Evolutionary conservation across 2,113 vertebrate species (phyloP), one percentile per base, ranked within the genome.

Genomic region (Egretta garzetta): DNA sequence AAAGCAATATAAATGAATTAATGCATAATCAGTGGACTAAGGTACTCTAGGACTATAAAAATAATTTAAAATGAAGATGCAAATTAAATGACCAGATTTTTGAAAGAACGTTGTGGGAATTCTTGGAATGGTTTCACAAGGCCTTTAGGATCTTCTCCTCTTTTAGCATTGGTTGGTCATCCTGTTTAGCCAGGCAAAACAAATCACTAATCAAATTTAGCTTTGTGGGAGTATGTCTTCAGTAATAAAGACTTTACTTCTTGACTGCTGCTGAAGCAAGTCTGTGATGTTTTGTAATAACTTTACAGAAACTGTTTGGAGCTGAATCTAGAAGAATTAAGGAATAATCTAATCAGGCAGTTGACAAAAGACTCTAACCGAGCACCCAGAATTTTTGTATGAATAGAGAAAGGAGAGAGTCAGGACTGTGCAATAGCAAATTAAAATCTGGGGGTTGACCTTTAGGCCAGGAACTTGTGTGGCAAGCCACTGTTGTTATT

Each of bases 1-100:
- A 87, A 84, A 91, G 77, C 50, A 87, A 63, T 84, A 71, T 22
- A 89, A 96, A 89, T 62, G 27, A 91, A 74, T 80, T 93, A 88
- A 70, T 60, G 47, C 37, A 39, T 77, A 49, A 74, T 74, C 56
- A 67, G 43, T 26, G 12, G 28, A 68, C 41, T 67, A 67, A 87
- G 37, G n/a, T 32, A 70, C 27, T 50, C 37, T 79, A 67, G 32
- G 47, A 47, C 10, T 90, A 68, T 68, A 67, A 91, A 95, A 81
- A 45, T 60, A 4, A n/a, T 43, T 85, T 84, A 32, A 91, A 86
- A 58, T 50, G 27, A 93, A 81, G 37, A 86, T 47, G 55, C 7
- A 72, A 85, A 88, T 88, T 74, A 85, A 79, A 74, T 19, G 26
- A 35, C 35, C 14, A 18, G 12, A 30, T 85, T 64, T 94, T 79